Evolutionary conservation across 2,888 invertebrate species (phyloP).

Genomic region (Electrophaes corylata): DNA sequence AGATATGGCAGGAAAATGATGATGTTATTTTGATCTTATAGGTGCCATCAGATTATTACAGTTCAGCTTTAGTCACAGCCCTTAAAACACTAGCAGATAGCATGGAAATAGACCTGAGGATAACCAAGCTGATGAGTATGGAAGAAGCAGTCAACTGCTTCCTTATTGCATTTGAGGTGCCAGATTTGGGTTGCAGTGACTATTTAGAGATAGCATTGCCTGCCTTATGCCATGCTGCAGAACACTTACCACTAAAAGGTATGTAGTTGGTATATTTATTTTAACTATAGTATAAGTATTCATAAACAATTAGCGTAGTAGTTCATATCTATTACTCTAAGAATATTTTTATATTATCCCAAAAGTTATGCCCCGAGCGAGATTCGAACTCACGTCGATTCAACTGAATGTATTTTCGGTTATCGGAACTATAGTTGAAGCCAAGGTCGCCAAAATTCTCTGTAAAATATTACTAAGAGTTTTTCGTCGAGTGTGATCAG

Average conservation of each 20-base stretch:
- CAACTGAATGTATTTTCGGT: too few relatives aligned
- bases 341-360: too few relatives aligned
- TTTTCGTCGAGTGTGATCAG: too few relatives aligned
- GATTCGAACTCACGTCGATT: too few relatives aligned
- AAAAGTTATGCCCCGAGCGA: too few relatives aligned
- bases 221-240: constrained; percentile 90
- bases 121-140: constrained; percentile 75
- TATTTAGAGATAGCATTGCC: constrained; percentile 93
- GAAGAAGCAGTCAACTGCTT: constrained; percentile 85
- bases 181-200: constrained; percentile 89
- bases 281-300: background rate
- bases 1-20: too few relatives aligned
- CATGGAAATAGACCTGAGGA: constrained; percentile 88
- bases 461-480: too few relatives aligned
- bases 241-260: constrained; percentile 87
- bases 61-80: constrained; percentile 89
- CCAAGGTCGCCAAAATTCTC: too few relatives aligned
- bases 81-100: constrained; percentile 89
- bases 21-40: constrained; percentile 36
- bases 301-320: too few relatives aligned
- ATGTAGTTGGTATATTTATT: background rate
- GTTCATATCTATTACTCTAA: too few relatives aligned
- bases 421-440: too few relatives aligned
- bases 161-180: constrained; percentile 91
- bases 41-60: constrained; percentile 79